Evolutionary conservation across 2,888 invertebrate genomes (phyloP), one percentile per base, ranked within the genome.

Genomic region (Sycophila texana): DNA sequence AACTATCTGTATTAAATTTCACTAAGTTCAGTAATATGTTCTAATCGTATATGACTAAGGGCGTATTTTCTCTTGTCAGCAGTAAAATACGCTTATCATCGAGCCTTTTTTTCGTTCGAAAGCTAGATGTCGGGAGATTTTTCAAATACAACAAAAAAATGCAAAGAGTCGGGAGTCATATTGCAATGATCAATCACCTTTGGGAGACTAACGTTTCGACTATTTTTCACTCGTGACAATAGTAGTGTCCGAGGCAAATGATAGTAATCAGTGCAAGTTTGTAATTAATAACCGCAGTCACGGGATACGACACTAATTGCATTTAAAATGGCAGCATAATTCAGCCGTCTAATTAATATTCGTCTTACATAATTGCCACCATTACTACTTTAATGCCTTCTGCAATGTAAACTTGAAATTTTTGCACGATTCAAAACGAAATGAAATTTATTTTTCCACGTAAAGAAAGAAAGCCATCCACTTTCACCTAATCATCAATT

Each of bases 261-360:
- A 39, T 39, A 39, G 39, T 39, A 39, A 39, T 39, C 39, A 39
- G 39, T 39, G 39, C 39, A 39, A 39, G 39, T 39, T 39, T 10
- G 10, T 39, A 39, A 39, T 39, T 39, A 39, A 39, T 39, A 39
- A 39, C 39, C 10, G 39, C 39, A 39, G 39, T 39, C 39, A 39
- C 10, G 39, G 26, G 61, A 61, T 30, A 65, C 14, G 58, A 60
- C 71, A 22, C 60, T 71, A 71, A 71, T 71, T 16, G 71, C 12
- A 30, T 60, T 22, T 20, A 60, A 57, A 16, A 20, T 49, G 60
- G 49, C 71, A 71, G 22, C 49, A 60, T 71, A 60, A 71, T 71
- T 39, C 39, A 39, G n/a, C 47, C 57, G 7, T n/a, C 16, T 16
- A 18, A 65, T 55, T 20, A 7, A n/a, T 22, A 51, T 53, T 53